Conservation (phyloP, 1,140 invertebrate genomes). For the Drosophila navojoa region DNA sequence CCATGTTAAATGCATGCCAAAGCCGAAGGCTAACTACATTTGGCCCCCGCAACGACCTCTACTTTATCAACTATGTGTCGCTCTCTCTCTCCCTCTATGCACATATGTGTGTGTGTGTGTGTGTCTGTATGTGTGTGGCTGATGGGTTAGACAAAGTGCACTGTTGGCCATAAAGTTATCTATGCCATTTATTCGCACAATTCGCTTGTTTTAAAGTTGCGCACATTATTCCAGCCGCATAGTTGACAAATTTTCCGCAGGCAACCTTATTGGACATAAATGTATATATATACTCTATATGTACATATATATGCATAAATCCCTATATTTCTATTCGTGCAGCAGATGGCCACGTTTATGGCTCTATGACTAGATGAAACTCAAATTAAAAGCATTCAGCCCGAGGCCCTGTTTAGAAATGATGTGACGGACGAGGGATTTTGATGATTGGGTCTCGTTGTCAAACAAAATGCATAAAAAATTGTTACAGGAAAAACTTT, state of each 20-base stretch:
- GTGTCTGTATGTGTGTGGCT: conserved; percentile 27
- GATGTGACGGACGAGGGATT: conserved; percentile 24
- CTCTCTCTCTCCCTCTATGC: too few species aligned
- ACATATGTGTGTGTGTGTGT: conserved; percentile 33
- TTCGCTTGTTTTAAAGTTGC: conserved; percentile 70
- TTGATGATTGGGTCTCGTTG: conserved; percentile 7
- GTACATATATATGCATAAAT: conserved; percentile 11
- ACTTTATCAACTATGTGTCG: conserved; percentile 8
- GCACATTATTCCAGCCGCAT: conserved; percentile 45
- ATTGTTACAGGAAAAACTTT: neutral
- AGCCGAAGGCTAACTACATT: conserved; percentile 75
- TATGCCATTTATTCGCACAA: conserved; percentile 72
- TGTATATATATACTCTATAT: neutral
- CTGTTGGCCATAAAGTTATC: conserved; percentile 73
- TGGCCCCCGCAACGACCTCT: conserved; percentile 46
- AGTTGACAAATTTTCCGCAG: conserved; percentile 69
- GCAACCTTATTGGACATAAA: conserved; percentile 39
- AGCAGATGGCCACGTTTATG: conserved; percentile 5
- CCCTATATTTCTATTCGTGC: neutral
- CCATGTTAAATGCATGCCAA: conserved; percentile 77
- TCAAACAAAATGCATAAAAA: neutral
- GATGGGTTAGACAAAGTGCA: conserved; percentile 72
- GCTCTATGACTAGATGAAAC: conserved; percentile 9
- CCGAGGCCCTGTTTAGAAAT: neutral
- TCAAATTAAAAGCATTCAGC: conserved; percentile 20